These are phyloP conservation scores for Meles meles DNA, from an alignment of 2,113 vertebrate genomes.

Conservation along the genomic window DNA sequence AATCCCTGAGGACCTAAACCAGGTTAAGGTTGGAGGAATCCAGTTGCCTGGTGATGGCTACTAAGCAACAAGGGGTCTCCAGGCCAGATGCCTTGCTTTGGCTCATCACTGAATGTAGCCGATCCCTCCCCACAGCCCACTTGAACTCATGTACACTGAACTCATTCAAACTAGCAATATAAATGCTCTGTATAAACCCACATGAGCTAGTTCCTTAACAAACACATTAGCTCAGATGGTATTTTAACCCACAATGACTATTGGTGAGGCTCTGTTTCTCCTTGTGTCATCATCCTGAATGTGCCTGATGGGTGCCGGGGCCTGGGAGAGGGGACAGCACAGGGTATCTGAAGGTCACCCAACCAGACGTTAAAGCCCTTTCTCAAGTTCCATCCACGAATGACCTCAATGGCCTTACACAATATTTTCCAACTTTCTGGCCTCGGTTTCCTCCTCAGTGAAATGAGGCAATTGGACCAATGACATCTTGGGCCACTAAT, in stretches of 20 bases:
- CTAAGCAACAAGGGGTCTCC: constrained; percentile 40
- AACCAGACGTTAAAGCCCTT: neutral
- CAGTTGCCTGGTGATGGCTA: neutral
- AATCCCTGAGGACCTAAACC: neutral
- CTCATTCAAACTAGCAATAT: neutral
- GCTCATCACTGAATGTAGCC: neutral
- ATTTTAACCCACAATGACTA: neutral
- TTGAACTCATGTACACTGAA: neutral
- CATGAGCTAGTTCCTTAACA: neutral
- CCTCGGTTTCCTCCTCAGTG: neutral
- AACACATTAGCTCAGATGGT: neutral
- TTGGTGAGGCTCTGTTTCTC: neutral
- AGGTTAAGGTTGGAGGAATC: neutral
- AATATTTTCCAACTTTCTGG: neutral
- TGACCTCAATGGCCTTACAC: neutral
- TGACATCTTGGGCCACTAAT: neutral
- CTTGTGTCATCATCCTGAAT: too few relatives aligned
- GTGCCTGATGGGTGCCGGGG: neutral
- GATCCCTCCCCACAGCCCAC: neutral
- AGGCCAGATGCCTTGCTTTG: neutral
- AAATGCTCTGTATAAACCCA: neutral
- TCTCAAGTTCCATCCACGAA: neutral
- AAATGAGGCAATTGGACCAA: neutral
- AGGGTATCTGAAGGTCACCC: neutral
- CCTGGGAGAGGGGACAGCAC: neutral